phyloP scores from a whole-genome alignment of 2,113 vertebrate species.

The Bubalus kerabau region DNA sequence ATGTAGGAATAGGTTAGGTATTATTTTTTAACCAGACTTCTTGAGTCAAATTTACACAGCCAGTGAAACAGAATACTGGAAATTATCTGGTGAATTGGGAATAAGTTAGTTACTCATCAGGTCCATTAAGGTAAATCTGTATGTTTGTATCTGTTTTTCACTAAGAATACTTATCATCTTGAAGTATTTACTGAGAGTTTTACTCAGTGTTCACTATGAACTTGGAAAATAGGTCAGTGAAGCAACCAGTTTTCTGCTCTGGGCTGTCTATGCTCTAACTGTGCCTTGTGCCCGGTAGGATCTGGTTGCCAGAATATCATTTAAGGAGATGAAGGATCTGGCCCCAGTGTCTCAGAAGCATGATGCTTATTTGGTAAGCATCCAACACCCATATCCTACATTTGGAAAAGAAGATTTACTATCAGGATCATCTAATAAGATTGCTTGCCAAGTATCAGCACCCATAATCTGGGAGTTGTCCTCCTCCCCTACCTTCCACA shows the following conservation, averaged over 20 bases:
- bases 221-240: not conserved
- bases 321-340: not conserved
- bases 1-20: not conserved
- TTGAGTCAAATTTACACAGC: not conserved
- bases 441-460: not conserved
- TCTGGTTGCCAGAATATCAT: not conserved
- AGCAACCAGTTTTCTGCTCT: not conserved
- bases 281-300: not conserved
- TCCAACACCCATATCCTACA: not conserved
- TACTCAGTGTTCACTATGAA: not conserved
- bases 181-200: not conserved
- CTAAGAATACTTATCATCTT: not conserved
- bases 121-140: not conserved
- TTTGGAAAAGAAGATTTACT: not conserved
- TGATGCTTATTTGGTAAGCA: not conserved
- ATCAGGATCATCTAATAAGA: not conserved
- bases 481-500: not conserved
- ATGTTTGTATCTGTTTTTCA: not conserved
- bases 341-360: not conserved
- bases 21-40: conserved; percentile 22
- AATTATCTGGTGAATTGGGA: not conserved
- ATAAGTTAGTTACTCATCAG: not conserved
- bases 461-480: not conserved
- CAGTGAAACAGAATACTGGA: not conserved
- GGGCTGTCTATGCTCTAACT: not conserved